Conservation (phyloP, 2,797 vertebrate species). For the Sebastes itinus region DNA sequence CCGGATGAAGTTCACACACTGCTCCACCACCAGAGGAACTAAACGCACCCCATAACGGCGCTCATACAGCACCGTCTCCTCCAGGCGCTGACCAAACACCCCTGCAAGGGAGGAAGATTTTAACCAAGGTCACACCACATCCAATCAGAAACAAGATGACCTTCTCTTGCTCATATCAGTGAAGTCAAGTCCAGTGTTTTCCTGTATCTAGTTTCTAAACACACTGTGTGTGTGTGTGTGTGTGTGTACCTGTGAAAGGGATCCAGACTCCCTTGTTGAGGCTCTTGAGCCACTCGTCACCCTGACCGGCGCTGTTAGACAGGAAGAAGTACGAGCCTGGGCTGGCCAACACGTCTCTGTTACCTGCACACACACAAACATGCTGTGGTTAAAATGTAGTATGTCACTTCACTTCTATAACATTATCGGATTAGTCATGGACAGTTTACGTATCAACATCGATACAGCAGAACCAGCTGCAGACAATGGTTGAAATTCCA, state of each 20-base stretch:
- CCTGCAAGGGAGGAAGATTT: conserved; percentile 54
- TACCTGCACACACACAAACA: conserved; percentile 59
- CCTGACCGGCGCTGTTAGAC: conserved; percentile 85
- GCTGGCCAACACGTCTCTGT: conserved; percentile 84
- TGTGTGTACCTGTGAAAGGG: conserved; percentile 82
- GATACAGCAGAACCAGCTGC: too few species aligned
- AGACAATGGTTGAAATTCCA: too few species aligned
- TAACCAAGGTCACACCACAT: neutral
- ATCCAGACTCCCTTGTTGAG: conserved; percentile 86
- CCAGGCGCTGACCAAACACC: conserved; percentile 85
- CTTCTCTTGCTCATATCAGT: too few species aligned
- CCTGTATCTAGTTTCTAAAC: neutral
- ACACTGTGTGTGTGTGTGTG: neutral
- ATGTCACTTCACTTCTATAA: too few species aligned
- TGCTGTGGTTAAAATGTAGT: too few species aligned
- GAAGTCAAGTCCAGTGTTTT: neutral
- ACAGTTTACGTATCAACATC: too few species aligned
- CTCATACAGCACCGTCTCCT: conserved; percentile 85
- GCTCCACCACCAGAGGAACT: conserved; percentile 85
- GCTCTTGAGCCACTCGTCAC: conserved; percentile 85
- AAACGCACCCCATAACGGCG: conserved; percentile 79
- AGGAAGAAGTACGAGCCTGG: conserved; percentile 86
- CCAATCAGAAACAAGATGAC: neutral
- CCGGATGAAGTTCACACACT: conserved; percentile 83
- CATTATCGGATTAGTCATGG: too few species aligned